Percentiles rank a stretch among this genome's conserved stretches.
Conservation (phyloP, 2,113 vertebrate species). For the Symphodus melops region DNA sequence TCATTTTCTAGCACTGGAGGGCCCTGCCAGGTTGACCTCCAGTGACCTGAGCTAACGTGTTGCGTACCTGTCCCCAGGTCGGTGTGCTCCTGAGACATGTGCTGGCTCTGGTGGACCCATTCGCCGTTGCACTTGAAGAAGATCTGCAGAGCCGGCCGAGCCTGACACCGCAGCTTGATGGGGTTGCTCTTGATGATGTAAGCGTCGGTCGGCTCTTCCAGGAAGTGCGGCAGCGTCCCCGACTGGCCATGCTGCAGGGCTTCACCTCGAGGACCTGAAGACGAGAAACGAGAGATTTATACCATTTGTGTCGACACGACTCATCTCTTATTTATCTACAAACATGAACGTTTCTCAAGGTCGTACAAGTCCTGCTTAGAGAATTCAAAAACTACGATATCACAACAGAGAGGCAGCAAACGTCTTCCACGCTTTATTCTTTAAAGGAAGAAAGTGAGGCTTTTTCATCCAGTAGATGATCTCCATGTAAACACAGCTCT, state of each 20-base stretch:
- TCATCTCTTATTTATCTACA: too few relatives aligned
- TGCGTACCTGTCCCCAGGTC: constrained; percentile 90
- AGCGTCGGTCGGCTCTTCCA: constrained; percentile 95
- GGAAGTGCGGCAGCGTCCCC: constrained; percentile 92
- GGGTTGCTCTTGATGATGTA: constrained; percentile 98
- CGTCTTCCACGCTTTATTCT: too few relatives aligned
- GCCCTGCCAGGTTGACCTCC: neutral
- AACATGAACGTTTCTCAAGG: too few relatives aligned
- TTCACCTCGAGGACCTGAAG: constrained; percentile 87
- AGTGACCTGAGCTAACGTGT: neutral
- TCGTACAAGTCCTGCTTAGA: too few relatives aligned
- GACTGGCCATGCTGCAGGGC: constrained; percentile 88
- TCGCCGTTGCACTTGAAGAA: constrained; percentile 99
- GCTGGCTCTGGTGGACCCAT: constrained; percentile 98
- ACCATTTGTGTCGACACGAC: too few relatives aligned
- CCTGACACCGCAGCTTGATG: constrained; percentile 92
- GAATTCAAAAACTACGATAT: too few relatives aligned
- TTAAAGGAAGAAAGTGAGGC: too few relatives aligned
- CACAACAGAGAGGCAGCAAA: too few relatives aligned
- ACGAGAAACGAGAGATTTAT: neutral
- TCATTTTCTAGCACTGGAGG: too few relatives aligned
- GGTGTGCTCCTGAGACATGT: constrained; percentile 90
- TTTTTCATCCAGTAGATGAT: too few relatives aligned
- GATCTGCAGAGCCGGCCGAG: constrained; percentile 94
- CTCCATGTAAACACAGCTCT: too few relatives aligned